Conservation (phyloP, 2,888 invertebrate genomes). For the Scotopteryx bipunctaria region DNA sequence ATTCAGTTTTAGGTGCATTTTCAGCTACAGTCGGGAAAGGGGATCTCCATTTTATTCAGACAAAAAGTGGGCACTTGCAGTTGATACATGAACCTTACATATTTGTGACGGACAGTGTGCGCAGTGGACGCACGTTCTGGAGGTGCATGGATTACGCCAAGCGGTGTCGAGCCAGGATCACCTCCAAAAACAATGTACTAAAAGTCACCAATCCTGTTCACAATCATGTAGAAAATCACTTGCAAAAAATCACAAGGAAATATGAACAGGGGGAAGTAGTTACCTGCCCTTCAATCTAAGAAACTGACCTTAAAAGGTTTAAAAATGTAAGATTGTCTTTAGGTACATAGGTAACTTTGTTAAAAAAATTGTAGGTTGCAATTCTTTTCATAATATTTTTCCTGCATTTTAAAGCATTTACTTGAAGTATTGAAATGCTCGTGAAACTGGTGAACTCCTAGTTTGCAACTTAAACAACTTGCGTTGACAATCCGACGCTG, state of each 20-base stretch:
- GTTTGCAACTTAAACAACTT: too few species aligned
- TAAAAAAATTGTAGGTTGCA: too few species aligned
- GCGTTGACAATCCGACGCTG: too few species aligned
- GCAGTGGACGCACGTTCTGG: slow-evolving; percentile 79
- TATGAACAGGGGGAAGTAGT: slow-evolving; percentile 77
- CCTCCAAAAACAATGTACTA: slow-evolving; percentile 74
- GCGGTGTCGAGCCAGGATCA: slow-evolving; percentile 76
- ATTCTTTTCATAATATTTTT: too few species aligned
- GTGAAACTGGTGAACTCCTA: too few species aligned
- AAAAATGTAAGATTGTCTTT: too few species aligned
- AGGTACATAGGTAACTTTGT: too few species aligned
- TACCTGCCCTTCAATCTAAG: slow-evolving; percentile 69
- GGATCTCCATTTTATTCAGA: slow-evolving; percentile 77
- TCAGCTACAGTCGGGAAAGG: slow-evolving; percentile 59
- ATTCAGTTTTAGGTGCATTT: slow-evolving; percentile 65
- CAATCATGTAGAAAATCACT: slow-evolving; percentile 71
- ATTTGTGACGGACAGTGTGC: slow-evolving; percentile 78
- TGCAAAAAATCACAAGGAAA: slow-evolving; percentile 70
- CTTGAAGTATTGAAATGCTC: too few species aligned
- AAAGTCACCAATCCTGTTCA: slow-evolving; percentile 76
- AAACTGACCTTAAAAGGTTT: too few species aligned
- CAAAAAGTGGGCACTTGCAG: slow-evolving; percentile 77
- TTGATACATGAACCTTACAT: slow-evolving; percentile 77
- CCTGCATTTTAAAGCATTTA: too few species aligned
- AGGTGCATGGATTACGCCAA: slow-evolving; percentile 79